These are phyloP conservation scores for Otocyon megalotis DNA, from an alignment of 2,113 vertebrate species.

Conservation along the genomic window DNA sequence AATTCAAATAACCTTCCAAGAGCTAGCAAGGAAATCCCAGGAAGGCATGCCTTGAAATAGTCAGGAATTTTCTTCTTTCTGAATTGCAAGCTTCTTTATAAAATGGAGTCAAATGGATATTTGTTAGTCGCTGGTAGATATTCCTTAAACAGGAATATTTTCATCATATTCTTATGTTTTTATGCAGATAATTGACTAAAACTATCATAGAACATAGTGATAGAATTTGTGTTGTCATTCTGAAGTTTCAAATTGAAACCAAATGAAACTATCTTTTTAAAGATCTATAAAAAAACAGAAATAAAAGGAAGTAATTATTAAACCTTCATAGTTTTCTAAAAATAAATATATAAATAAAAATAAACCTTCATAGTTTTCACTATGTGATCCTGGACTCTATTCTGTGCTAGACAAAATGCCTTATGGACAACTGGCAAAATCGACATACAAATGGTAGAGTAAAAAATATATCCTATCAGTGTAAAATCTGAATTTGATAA, in stretches of 20 bases:
- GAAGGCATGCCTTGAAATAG: background rate
- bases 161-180: slow-evolving; percentile 1
- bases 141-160: background rate
- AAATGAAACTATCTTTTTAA: slow-evolving; percentile 8
- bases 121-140: background rate
- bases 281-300: background rate
- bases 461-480: background rate
- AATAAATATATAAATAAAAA: no score
- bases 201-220: background rate
- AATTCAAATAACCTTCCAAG: slow-evolving; percentile 10
- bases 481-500: background rate
- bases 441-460: background rate
- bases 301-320: slow-evolving; percentile 48
- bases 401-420: background rate
- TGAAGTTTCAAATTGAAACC: slow-evolving; percentile 36
- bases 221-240: slow-evolving; percentile 30
- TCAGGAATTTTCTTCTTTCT: background rate
- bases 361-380: slow-evolving; percentile 21
- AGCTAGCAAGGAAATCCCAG: background rate
- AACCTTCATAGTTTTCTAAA: background rate
- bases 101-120: background rate
- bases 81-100: background rate
- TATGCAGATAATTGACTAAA: slow-evolving; percentile 7
- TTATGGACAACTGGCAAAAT: background rate
- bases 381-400: background rate